Conservation (phyloP, 1,140 invertebrate genomes). For the Pseudobourletiella spinata region DNA sequence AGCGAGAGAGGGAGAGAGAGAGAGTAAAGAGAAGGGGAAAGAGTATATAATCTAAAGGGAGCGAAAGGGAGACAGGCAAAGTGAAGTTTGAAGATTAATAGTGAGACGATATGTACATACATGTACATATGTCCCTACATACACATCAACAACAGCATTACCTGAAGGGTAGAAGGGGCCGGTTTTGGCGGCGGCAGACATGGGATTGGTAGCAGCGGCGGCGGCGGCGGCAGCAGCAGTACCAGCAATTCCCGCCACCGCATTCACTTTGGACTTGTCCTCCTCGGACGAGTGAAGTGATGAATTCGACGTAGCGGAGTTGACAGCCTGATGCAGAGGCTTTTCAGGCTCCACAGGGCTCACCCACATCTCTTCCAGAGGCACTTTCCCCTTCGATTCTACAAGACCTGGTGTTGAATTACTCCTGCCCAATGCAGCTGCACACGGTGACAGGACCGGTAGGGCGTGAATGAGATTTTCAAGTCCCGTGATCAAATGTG, state of each 20-base stretch:
- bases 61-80: background rate
- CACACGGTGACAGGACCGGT: slow-evolving; percentile 40
- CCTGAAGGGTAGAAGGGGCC: slow-evolving; percentile 29
- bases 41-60: background rate
- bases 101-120: background rate
- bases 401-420: slow-evolving; percentile 90
- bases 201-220: no score
- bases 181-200: slow-evolving; percentile 35
- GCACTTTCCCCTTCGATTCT: slow-evolving; percentile 77
- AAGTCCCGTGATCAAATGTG: no score
- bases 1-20: background rate
- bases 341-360: slow-evolving; percentile 47
- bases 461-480: no score
- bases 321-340: slow-evolving; percentile 12
- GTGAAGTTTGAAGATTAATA: background rate
- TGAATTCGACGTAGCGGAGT: slow-evolving; percentile 29
- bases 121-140: no score
- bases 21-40: background rate
- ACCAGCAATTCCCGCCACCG: no score
- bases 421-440: slow-evolving; percentile 86
- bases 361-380: slow-evolving; percentile 81
- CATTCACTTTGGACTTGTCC: slow-evolving; percentile 33
- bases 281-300: slow-evolving; percentile 31
- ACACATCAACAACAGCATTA: slow-evolving; percentile 14
- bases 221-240: no score